Evolutionary conservation across 2,113 vertebrate genomes (phyloP).

Genomic region (Choloepus hoffmanni): DNA sequence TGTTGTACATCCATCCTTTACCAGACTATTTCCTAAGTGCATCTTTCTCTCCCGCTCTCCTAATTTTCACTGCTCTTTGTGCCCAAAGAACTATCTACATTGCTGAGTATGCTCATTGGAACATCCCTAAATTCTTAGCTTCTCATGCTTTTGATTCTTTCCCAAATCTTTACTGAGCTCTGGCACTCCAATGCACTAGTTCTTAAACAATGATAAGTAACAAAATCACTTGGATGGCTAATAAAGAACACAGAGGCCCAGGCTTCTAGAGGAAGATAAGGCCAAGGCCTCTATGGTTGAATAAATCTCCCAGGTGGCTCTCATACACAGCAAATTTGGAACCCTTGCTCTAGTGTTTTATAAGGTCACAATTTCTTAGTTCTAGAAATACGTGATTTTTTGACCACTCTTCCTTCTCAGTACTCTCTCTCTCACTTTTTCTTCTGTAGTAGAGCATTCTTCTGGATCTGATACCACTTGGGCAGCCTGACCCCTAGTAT

Average conservation of each 20-base stretch:
- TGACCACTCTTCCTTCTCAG: not conserved
- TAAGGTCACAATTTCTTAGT: not conserved
- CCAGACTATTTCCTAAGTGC: not conserved
- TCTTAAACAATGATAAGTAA: not conserved
- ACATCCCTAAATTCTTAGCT: not conserved
- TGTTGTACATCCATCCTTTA: not conserved
- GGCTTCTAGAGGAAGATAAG: not conserved
- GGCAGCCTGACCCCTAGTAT: too few relatives aligned
- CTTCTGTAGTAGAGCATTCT: not conserved
- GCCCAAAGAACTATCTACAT: not conserved
- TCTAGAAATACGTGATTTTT: not conserved
- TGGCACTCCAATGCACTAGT: accelerated
- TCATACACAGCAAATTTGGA: not conserved
- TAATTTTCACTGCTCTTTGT: not conserved
- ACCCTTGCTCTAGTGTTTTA: not conserved
- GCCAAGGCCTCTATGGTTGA: not conserved
- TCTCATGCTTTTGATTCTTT: not conserved
- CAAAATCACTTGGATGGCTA: not conserved
- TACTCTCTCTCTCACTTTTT: not conserved
- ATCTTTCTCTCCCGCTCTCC: not conserved
- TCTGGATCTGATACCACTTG: not conserved
- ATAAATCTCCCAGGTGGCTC: not conserved
- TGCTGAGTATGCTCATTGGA: not conserved
- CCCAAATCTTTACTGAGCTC: not conserved
- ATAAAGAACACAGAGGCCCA: not conserved